Evolutionary conservation across 2,888 invertebrate genomes (phyloP), one percentile per base, ranked within the genome.

Genomic region (Eurytoma adleriae): DNA sequence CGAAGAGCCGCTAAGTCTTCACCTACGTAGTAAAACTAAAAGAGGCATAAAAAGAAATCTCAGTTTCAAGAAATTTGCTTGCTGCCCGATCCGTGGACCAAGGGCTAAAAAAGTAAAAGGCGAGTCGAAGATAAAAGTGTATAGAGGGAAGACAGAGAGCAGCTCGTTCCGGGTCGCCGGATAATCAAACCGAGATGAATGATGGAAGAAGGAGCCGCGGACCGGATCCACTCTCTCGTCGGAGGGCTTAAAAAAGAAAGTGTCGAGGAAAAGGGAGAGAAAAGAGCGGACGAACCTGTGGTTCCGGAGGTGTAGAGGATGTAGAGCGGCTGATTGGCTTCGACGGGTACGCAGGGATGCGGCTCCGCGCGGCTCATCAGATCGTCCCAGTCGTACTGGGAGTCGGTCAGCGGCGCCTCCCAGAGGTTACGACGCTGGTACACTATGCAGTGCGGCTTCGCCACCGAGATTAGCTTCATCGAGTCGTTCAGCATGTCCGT

Each of bases 291-390:
- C 40, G 88, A 91, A 93, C 95, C 95, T 78, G 95, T 95, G n/a
- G 95, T 95, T 83, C 97, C 97, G 2, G 98, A 98, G 0, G 98
- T 98, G 88, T 98, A 98, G 4, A 98, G 92, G 81, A 98, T 95
- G 87, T 98, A 98, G 13, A 98, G 91, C 0, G 98, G 97, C 86
- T 98, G 96, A 86, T 96, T 97, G 0, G 98, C 96, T 86, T 96
- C 96, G 0, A 97, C 95, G 0, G 98, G 93, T 0, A 97, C 96
- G 88, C 97, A 97, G 1, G 95, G 94, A 71, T 95, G 94, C 0
- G 95, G 95, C 3, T 93, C 92, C 0, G 94, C 93, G 80, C 92
- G 91, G 78, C 91, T 91, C 76, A 96, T 85, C 0, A 95, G 95
- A 24, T 95, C 94, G 2, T 95, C 93, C 96, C 97, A 98, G 74